Base-by-base conservation (phyloP, 2,888 invertebrate genomes). In the Cephus spinipes region DNA sequence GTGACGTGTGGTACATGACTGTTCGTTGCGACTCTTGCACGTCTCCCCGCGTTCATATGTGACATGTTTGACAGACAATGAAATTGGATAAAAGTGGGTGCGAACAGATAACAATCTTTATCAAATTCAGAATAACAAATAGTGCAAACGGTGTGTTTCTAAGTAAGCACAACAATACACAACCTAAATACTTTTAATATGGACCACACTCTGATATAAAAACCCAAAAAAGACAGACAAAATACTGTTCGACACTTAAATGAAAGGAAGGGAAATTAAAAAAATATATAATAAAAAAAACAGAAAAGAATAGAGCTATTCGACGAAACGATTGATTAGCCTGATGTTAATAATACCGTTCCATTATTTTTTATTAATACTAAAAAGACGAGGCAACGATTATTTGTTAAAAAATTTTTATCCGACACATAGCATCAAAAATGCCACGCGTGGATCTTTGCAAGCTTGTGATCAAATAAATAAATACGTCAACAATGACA, bases 41-140 rank as follows among this genome's bases (percentile, higher is more conserved):
- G 55, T 40, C 76, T 40, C 15, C 32, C 73, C 23, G 55, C 71
- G 34, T 73, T 76, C 55, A 34, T 68, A 73, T n/a, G 71, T 73
- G 73, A 73, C 73, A 36, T 68, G 68, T 77, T n/a, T 73, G 68
- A 73, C 68, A 74, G 73, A n/a, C 40, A 55, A 55, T 55, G 23
- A 55, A 23, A 6, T 55, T 15, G 23, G 40, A 55, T 55, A 55
- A 55, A 55, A 23, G 40, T 40, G 40, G 40, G 40, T 83, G 82
- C 82, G 81, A 83, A 81, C 81, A 83, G 82, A 83, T 79, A 78
- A 81, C 83, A 84, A 88, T 85, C 85, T 83, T 87, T 83, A 86
- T 85, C 83, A 86, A 84, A 85, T 85, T 74, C 36, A 71, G 71
- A 71, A 30, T 71, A 71, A 71, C 15, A 71, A 32, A 23, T 40